Conservation (phyloP, 2,888 invertebrate species). For the Athetis lepigone region DNA sequence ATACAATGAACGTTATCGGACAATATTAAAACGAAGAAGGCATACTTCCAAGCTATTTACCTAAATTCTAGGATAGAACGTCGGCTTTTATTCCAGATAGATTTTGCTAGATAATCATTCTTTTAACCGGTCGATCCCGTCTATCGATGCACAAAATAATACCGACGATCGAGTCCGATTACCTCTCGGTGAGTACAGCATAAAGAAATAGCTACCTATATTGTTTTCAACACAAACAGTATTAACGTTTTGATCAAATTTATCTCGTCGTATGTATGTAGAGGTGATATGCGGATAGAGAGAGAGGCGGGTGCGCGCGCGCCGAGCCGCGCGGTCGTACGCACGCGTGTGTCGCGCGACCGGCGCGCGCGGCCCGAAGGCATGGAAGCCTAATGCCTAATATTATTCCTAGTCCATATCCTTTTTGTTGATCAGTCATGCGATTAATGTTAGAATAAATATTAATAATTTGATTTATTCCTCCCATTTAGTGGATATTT, state of each 20-base stretch:
- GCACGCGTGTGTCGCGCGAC: slow-evolving; percentile 35
- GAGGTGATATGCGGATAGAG: slow-evolving; percentile 88
- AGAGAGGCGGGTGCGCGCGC: slow-evolving; percentile 76
- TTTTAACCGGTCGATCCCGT: slow-evolving; percentile 85
- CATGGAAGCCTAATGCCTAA: slow-evolving; percentile 88
- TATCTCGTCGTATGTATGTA: slow-evolving; percentile 85
- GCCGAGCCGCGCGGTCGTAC: slow-evolving; percentile 48
- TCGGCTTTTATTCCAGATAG: slow-evolving; percentile 90
- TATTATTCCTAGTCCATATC: slow-evolving; percentile 91
- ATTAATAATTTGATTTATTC: slow-evolving; percentile 91
- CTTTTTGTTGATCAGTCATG: slow-evolving; percentile 91
- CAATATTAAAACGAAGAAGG: slow-evolving; percentile 88
- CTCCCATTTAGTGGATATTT: slow-evolving; percentile 91
- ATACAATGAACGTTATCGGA: slow-evolving; percentile 89
- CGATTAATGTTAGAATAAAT: slow-evolving; percentile 90
- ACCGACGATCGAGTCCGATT: slow-evolving; percentile 86
- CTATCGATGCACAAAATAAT: slow-evolving; percentile 88
- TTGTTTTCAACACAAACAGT: slow-evolving; percentile 87
- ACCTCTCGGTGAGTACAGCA: slow-evolving; percentile 81
- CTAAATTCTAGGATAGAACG: slow-evolving; percentile 88
- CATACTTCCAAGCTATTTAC: slow-evolving; percentile 89
- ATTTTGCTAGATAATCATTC: slow-evolving; percentile 89
- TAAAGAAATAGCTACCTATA: slow-evolving; percentile 79
- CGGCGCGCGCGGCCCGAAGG: slow-evolving; percentile 76
- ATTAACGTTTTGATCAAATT: slow-evolving; percentile 87